phyloP scores from a whole-genome alignment of 2,888 invertebrate species.

The Leucoma salicis region DNA sequence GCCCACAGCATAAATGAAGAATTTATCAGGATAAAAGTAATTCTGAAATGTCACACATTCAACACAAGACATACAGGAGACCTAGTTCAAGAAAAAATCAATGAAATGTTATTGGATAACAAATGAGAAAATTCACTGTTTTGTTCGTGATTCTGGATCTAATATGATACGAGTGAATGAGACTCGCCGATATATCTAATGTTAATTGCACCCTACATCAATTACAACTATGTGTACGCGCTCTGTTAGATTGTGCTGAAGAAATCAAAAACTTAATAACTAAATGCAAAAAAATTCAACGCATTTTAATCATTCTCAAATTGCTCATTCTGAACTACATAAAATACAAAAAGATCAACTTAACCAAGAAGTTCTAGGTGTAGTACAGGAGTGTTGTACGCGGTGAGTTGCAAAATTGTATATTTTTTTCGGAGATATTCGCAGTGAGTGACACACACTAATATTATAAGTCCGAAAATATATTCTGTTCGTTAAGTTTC shows the following conservation, averaged over 20 bases:
- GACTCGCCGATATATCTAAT: conserved; percentile 24
- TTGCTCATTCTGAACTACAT: too few species aligned
- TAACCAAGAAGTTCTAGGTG: too few species aligned
- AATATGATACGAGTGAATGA: too few species aligned
- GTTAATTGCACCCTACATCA: conserved; percentile 31
- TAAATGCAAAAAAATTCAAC: background rate
- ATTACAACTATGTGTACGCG: conserved; percentile 13
- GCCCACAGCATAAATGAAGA: conserved; percentile 24
- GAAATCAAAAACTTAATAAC: background rate
- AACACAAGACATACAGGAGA: conserved; percentile 23
- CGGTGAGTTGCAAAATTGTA: too few species aligned
- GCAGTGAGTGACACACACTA: too few species aligned
- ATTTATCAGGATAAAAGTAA: conserved; percentile 20
- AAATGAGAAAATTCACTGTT: too few species aligned
- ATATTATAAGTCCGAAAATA: too few species aligned
- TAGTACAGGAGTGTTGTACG: too few species aligned
- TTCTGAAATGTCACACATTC: conserved; percentile 28
- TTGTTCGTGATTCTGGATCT: too few species aligned
- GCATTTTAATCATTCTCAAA: conserved; percentile 3
- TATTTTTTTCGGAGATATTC: too few species aligned
- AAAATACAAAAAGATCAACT: too few species aligned
- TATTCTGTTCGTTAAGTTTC: too few species aligned
- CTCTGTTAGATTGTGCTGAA: background rate
- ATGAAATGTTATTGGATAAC: conserved; percentile 23
- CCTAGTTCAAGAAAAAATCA: conserved; percentile 19